phyloP scores from a whole-genome alignment of 2,113 vertebrate species.

The sheep (Ovis aries) region ARS-UI_Ramb_v3.0 NC_056065.1:26467001-26467500 shows the following conservation, averaged over 20 bases:
- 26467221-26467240: background rate
- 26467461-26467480: background rate
- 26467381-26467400: background rate
- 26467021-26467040: background rate
- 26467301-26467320: background rate
- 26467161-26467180: background rate
- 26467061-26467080: background rate
- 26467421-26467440: background rate
- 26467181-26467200: background rate
- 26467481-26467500: background rate
- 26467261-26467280: background rate
- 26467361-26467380: background rate
- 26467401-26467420: background rate
- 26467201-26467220: too few species aligned
- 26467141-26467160: background rate
- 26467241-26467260: background rate
- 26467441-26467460: background rate
- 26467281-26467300: background rate
- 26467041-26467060: background rate
- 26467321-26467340: background rate
- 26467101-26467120: background rate
- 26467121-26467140: background rate
- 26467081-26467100: background rate
- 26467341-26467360: background rate
- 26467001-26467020: background rate